These are phyloP conservation scores for Otolemur garnettii DNA, from an alignment of 2,113 vertebrate genomes.

Conservation along the genomic window DNA sequence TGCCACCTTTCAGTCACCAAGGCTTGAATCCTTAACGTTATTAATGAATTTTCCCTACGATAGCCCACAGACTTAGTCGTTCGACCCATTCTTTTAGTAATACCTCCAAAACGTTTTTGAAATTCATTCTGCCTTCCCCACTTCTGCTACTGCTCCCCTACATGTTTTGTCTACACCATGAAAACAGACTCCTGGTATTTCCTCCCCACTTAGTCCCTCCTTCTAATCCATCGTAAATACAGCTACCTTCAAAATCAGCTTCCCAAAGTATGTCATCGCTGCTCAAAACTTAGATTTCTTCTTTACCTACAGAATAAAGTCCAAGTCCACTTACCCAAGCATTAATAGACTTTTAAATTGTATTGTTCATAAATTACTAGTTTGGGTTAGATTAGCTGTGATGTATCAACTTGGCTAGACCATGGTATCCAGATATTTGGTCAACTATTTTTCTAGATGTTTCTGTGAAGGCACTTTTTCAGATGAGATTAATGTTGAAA, in stretches of 20 bases:
- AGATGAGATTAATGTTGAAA: neutral
- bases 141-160: neutral
- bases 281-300: neutral
- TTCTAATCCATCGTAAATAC: neutral
- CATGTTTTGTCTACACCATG: neutral
- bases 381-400: neutral
- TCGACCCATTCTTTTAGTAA: neutral
- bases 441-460: constrained; percentile 1
- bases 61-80: neutral
- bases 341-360: neutral
- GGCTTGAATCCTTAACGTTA: neutral
- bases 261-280: neutral
- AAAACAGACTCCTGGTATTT: neutral
- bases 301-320: constrained; percentile 13
- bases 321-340: neutral
- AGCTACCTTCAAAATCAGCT: neutral
- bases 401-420: neutral
- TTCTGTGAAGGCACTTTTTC: neutral
- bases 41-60: neutral
- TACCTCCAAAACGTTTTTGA: neutral
- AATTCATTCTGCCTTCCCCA: neutral
- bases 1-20: neutral
- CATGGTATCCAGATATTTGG: neutral
- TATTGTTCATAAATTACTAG: neutral
- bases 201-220: neutral